Evolutionary conservation across 2,113 vertebrate species (phyloP).

Genomic region (Atlantisia rogersi): DNA sequence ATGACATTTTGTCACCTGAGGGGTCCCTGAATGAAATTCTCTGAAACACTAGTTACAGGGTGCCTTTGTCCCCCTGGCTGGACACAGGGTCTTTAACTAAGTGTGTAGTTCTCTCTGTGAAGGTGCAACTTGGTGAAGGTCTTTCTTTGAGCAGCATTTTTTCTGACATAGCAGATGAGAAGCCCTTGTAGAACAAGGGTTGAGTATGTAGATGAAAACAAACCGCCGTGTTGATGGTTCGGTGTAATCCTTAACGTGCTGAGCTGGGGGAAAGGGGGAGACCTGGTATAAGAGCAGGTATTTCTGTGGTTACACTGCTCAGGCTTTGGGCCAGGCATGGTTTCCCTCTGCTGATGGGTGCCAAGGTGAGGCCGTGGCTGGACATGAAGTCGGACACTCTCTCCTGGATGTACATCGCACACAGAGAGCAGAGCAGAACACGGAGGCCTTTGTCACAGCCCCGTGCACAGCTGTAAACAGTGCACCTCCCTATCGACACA

Average conservation of each 20-base stretch:
- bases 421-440: not conserved
- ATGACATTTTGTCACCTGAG: not conserved
- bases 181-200: not conserved
- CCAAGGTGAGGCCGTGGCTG: not conserved
- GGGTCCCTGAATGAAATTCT: accelerated
- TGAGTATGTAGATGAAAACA: not conserved
- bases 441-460: not conserved
- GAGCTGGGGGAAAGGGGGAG: not conserved
- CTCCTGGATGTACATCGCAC: not conserved
- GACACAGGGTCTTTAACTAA: not conserved
- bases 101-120: not conserved
- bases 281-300: not conserved
- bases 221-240: not conserved
- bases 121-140: not conserved
- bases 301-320: not conserved
- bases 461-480: not conserved
- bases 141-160: not conserved
- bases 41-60: not conserved
- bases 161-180: not conserved
- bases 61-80: not conserved
- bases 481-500: not conserved
- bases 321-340: not conserved
- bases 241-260: too few relatives aligned
- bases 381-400: not conserved
- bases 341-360: not conserved